A percentile compares a stretch with the other conserved stretches of the same genome.
phyloP scores from a whole-genome alignment of 2,113 vertebrate species.

The Silurus glanis region DNA sequence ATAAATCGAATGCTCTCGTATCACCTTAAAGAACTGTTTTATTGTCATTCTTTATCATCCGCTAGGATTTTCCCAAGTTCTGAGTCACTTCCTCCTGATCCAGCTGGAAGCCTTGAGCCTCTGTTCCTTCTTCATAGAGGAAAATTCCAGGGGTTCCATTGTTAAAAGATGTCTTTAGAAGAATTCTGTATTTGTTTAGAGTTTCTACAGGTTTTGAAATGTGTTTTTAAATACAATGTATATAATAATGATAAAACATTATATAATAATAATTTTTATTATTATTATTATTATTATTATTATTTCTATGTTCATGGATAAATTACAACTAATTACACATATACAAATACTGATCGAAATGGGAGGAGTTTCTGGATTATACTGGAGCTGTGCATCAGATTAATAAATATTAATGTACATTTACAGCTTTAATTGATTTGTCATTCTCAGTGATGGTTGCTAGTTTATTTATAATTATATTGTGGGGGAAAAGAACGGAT shows the following conservation, averaged over 20 bases:
- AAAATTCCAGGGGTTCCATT: not conserved
- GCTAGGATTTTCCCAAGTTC: conserved; percentile 1
- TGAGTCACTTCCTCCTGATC: not conserved
- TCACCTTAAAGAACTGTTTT: not conserved
- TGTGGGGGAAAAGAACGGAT: not conserved
- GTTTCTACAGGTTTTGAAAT: not conserved
- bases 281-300: no score
- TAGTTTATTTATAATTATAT: not conserved
- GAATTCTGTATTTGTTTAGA: not conserved
- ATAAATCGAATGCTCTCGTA: not conserved
- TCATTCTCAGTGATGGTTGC: not conserved
- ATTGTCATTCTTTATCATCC: not conserved
- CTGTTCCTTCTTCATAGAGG: not conserved
- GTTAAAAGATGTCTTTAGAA: not conserved
- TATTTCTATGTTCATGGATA: no score
- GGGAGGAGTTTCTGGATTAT: not conserved
- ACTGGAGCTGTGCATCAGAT: not conserved
- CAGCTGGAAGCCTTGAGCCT: not conserved
- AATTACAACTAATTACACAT: not conserved
- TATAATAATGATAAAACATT: no score
- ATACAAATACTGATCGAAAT: not conserved
- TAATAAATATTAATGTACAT: not conserved
- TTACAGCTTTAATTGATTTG: not conserved
- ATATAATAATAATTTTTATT: no score
- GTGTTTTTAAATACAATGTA: no score